Percentiles rank a stretch among this genome's conserved stretches.
These are phyloP conservation scores for Dendrocincla tyrannina DNA, from an alignment of 2,797 vertebrate species.

Conservation along the genomic window DNA sequence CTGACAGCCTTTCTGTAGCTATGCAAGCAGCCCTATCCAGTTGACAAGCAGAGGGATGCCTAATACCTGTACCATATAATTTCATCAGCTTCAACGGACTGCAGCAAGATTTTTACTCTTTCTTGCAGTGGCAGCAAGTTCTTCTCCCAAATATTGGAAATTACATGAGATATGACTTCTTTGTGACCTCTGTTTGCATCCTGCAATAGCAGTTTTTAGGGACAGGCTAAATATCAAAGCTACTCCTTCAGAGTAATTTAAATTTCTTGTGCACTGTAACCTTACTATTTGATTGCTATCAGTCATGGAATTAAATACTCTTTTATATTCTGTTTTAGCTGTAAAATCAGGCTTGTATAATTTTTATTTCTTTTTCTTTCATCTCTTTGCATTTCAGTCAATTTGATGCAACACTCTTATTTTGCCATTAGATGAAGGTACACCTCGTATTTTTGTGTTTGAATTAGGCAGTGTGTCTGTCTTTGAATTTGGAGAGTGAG, in stretches of 20 bases:
- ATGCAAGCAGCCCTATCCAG: neutral
- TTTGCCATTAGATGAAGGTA: conserved; percentile 20
- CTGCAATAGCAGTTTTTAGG: neutral
- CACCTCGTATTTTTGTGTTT: neutral
- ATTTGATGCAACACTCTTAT: conserved; percentile 10
- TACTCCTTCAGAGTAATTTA: neutral
- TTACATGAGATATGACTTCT: neutral
- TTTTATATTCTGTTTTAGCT: neutral
- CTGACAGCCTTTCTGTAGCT: neutral
- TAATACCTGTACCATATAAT: neutral
- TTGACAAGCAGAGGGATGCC: neutral
- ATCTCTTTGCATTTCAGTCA: conserved; percentile 7
- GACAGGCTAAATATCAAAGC: neutral
- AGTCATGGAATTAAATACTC: neutral
- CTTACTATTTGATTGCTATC: neutral
- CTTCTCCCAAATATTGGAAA: neutral
- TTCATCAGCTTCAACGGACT: neutral
- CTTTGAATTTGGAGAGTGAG: conserved; percentile 32
- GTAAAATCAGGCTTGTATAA: neutral
- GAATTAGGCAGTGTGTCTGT: neutral
- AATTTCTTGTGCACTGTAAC: neutral
- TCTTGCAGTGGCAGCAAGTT: neutral
- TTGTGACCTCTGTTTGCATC: neutral
- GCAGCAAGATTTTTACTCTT: neutral
- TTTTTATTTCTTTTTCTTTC: neutral